Evolutionary conservation across 1,140 invertebrate species (phyloP).

Genomic region (Antheraea mylitta): DNA sequence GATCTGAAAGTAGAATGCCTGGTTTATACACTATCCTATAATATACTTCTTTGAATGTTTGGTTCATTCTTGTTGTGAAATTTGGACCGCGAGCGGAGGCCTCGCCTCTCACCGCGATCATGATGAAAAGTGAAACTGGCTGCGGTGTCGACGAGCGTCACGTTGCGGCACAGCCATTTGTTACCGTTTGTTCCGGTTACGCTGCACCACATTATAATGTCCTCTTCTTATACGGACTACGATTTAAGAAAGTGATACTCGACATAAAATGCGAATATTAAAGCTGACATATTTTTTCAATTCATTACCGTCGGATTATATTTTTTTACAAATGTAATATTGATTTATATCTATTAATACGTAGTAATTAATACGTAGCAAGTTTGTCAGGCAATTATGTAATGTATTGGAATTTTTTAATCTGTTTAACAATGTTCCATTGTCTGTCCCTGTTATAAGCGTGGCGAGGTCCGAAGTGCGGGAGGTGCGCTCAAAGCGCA

Average conservation of each 20-base stretch:
- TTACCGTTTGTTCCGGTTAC: constrained; percentile 70
- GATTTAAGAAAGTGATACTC: constrained; percentile 17
- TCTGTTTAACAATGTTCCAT: constrained; percentile 58
- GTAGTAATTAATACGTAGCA: background rate
- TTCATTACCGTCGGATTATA: too few relatives aligned
- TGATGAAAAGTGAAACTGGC: constrained; percentile 74
- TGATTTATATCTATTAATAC: background rate
- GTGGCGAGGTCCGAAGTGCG: constrained; percentile 41
- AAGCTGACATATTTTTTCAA: background rate
- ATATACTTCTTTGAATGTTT: constrained; percentile 34
- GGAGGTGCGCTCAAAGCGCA: constrained; percentile 47
- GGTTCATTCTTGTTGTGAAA: constrained; percentile 67
- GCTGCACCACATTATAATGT: constrained; percentile 44
- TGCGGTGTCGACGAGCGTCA: constrained; percentile 54
- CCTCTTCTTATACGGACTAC: background rate
- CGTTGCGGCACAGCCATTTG: constrained; percentile 53
- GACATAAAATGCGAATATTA: background rate
- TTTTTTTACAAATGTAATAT: background rate
- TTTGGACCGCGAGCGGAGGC: constrained; percentile 61
- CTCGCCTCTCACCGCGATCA: constrained; percentile 72
- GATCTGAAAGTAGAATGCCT: constrained; percentile 6
- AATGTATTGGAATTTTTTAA: constrained; percentile 57
- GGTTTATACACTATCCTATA: background rate
- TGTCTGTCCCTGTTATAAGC: constrained; percentile 60
- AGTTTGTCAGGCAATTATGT: constrained; percentile 11